Evolutionary conservation across 2,888 invertebrate species (phyloP), one percentile per base, ranked within the genome.

Genomic region (Bombylius major): DNA sequence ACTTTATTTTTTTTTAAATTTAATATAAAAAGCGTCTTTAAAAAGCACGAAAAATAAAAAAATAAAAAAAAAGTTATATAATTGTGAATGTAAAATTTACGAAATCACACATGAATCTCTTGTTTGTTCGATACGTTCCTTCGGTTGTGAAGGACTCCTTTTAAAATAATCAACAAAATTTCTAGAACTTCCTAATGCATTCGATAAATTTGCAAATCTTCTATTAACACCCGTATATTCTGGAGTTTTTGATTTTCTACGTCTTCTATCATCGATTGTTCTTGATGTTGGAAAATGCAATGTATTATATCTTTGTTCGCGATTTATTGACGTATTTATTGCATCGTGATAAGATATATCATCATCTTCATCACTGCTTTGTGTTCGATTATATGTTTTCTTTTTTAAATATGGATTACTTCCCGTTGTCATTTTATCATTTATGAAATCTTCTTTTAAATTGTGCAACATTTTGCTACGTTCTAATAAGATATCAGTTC

Each of bases 351-450:
- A 8, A 1, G 39, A 11, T 42, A 2, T 11, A 36, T 36, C 36
- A 9, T 36, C 36, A 36, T 36, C 36, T 12, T 12, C 44, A 44
- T 44, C 44, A 45, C n/a, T 5, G 1, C 5, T 5, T 11, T 45
- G n/a, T n/a, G 5, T 45, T 11, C 14, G n/a, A 31, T 32, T 23
- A 12, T 11, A 7, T 31, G 7, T 32, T 14, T 7, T 11, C 49
- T 70, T 68, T 23, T 68, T 68, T 60, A 73, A 67, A 48, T 75
- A 75, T 5, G 74, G 73, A 69, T 75, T 75, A 4, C 69, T 68
- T 32, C 72, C 72, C 12, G 65, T 70, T 1, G 4, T 6, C 7
- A 70, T 70, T 39, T 72, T 70, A 36, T 73, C 72, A 53, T 73
- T 70, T 47, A 75, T 70, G 59, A 75, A 75, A 5, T 75, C 72